Evolutionary conservation across 2,113 vertebrate genomes (phyloP), one percentile per base, ranked within the genome.

Genomic region (Orycteropus afer): DNA sequence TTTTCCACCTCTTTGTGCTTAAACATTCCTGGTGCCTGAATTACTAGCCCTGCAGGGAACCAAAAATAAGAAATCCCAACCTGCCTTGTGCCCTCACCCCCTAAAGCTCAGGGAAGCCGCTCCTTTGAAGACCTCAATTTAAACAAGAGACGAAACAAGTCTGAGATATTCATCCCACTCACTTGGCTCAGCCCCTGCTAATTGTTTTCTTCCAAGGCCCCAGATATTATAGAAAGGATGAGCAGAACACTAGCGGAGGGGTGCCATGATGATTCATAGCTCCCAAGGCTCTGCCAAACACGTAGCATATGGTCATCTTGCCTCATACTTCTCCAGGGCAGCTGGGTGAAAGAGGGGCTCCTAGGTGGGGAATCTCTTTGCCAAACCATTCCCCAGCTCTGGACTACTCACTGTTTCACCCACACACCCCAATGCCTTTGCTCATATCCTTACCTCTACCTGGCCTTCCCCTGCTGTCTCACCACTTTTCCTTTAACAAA

Each of bases 111-210:
- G 51, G 23, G 55, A 90, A 86, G 80, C 10, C 22, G 79, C 40
- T 81, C n/a, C 78, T 84, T 81, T 76, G 80, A 57, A 93, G 76
- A 47, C 71, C 51, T 89, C 81, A 12, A 15, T 69, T 42, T 59
- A 91, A 85, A 77, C 45, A n/a, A 67, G 65, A 74, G 55, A 86
- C 55, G 63, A 76, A 59, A 53, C 25, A 47, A 42, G 47, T 27
- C 94, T 14, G 57, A 69, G 59, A 55, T 12, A 4, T 6, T 45
- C 13, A 1, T n/a, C 51, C 63, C 51, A 7, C 67, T 69, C 55
- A 0, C 6, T 22, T 0, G 17, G 49, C 61, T 83, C 18, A 1
- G 42, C 83, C 51, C 25, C 47, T 61, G 5, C 0, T 13, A 29
- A 32, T 7, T 53, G 9, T 73, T 90, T 59, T 42, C 86, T 73